A percentile compares a stretch with the other conserved stretches of the same genome.
phyloP scores from a whole-genome alignment of 2,888 invertebrate genomes.

The Zhengitettix transpicula region DNA sequence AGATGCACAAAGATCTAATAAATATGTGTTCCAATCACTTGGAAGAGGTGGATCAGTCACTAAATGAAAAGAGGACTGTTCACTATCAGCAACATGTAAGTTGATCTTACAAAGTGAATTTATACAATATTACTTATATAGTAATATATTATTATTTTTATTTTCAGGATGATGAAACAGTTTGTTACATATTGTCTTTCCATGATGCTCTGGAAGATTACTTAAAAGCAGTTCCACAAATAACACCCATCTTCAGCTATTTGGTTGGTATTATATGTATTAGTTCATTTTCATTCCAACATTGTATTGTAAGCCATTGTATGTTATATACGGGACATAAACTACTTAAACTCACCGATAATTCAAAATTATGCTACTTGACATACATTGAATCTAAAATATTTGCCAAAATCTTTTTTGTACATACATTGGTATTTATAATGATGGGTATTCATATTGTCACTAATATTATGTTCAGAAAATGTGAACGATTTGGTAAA shows the following conservation, averaged over 20 bases:
- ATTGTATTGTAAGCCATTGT: no score
- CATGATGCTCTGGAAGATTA: constrained; percentile 9
- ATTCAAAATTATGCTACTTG: no score
- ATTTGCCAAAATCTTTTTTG: no score
- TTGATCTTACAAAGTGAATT: not conserved
- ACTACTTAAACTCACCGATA: no score
- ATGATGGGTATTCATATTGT: no score
- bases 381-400: no score
- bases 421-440: no score
- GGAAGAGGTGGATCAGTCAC: constrained; percentile 8
- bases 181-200: constrained; percentile 6
- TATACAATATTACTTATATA: not conserved
- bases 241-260: constrained; percentile 11
- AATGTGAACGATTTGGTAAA: no score
- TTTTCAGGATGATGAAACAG: constrained; percentile 6
- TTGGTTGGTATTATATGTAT: constrained; percentile 6
- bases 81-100: not conserved
- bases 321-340: no score
- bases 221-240: constrained; percentile 9
- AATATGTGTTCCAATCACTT: constrained; percentile 9
- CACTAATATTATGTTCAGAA: no score
- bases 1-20: constrained; percentile 10
- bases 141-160: not conserved
- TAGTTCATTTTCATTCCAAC: no score
- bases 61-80: not conserved